These are phyloP conservation scores for Aromia moschata DNA, from an alignment of 2,888 invertebrate species.

Conservation along the genomic window DNA sequence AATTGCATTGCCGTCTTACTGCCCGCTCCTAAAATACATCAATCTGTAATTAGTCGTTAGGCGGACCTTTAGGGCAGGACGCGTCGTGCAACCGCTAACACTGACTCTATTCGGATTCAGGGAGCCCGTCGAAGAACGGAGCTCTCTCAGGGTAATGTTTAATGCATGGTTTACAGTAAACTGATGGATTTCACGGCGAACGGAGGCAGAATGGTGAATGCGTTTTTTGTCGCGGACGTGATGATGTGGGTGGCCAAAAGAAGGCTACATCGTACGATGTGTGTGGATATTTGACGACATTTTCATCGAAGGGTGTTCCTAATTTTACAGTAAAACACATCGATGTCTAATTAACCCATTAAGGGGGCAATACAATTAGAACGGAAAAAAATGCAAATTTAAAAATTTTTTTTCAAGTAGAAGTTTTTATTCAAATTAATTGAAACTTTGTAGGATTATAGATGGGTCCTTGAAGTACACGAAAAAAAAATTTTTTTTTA, in stretches of 20 bases:
- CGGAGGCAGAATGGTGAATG: background rate
- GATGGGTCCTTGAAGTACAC: no score
- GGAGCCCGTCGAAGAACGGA: background rate
- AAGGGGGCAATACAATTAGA: background rate
- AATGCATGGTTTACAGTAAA: background rate
- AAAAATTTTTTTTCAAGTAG: no score
- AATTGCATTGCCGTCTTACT: background rate
- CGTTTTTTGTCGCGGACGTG: background rate
- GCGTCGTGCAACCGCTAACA: background rate
- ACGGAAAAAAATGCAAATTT: background rate
- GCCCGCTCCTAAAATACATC: background rate
- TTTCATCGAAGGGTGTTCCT: no score
- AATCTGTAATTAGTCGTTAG: conserved; percentile 1
- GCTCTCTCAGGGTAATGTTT: background rate
- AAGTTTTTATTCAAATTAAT: no score
- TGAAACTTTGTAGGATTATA: no score
- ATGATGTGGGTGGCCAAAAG: background rate
- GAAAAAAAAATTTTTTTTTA: no score
- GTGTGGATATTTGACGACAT: no score
- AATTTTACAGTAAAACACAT: no score
- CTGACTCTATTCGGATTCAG: background rate
- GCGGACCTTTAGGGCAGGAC: background rate
- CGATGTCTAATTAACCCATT: background rate
- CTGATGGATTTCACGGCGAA: background rate
- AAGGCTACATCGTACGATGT: no score